These are phyloP conservation scores for Excalfactoria chinensis DNA, from an alignment of 2,113 vertebrate species.

Conservation along the genomic window DNA sequence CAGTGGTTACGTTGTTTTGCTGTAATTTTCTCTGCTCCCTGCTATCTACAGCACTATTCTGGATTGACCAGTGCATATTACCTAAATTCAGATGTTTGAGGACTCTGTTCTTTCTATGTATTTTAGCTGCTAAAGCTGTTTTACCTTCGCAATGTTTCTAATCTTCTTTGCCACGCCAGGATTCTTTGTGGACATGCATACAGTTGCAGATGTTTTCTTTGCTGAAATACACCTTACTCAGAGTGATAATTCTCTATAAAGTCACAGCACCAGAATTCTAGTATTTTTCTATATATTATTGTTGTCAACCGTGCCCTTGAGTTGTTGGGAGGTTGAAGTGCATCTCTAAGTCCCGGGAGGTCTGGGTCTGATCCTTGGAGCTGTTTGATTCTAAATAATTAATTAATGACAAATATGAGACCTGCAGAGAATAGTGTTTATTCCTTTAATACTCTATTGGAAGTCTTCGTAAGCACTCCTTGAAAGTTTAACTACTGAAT, in stretches of 20 bases:
- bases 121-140: not conserved
- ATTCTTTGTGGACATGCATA: not conserved
- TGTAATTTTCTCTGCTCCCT: not conserved
- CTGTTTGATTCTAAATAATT: slow-evolving; percentile 12
- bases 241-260: not conserved
- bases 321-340: not conserved
- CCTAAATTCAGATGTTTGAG: not conserved
- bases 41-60: not conserved
- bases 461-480: slow-evolving; percentile 14
- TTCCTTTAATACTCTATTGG: not conserved
- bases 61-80: not conserved
- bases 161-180: not conserved
- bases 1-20: not conserved
- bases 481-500: not conserved
- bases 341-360: not conserved
- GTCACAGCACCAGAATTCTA: not conserved
- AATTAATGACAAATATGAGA: slow-evolving; percentile 26
- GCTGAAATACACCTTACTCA: not conserved
- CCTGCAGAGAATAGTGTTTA: slow-evolving; percentile 35
- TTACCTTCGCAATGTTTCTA: fast-evolving
- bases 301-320: not conserved
- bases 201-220: not conserved
- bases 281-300: not conserved
- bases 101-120: not conserved
- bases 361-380: not conserved